Conservation (phyloP, 2,888 invertebrate species). For the Hyalella azteca region DNA sequence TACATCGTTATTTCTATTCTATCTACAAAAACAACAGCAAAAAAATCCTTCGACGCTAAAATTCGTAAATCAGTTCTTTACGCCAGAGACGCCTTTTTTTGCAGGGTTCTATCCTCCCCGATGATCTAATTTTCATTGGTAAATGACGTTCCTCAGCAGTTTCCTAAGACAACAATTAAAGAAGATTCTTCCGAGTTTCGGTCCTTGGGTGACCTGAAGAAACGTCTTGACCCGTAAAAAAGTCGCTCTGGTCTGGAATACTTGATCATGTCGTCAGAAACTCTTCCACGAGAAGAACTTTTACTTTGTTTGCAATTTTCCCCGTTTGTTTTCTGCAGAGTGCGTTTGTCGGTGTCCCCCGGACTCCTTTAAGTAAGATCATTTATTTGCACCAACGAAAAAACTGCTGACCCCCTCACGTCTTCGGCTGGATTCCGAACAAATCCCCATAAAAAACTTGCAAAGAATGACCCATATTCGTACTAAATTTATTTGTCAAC, state of each 20-base stretch:
- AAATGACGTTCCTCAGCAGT: slow-evolving; percentile 37
- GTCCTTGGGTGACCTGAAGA: slow-evolving; percentile 22
- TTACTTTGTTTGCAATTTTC: slow-evolving; percentile 37
- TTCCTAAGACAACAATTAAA: slow-evolving; percentile 37
- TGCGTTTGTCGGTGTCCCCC: slow-evolving; percentile 34
- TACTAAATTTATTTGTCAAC: too few species aligned
- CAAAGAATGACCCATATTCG: slow-evolving; percentile 25
- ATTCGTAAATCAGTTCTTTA: neutral
- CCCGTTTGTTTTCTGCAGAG: slow-evolving; percentile 17
- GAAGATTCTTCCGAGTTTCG: slow-evolving; percentile 34
- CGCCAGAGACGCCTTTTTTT: neutral
- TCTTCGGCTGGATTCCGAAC: slow-evolving; percentile 16
- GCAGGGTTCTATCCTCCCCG: neutral
- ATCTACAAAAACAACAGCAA: too few species aligned
- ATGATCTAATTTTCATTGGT: slow-evolving; percentile 36
- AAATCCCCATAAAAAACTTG: slow-evolving; percentile 9
- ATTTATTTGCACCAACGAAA: slow-evolving; percentile 32
- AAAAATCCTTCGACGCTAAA: too few species aligned
- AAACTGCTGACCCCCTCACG: slow-evolving; percentile 33
- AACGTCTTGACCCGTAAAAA: slow-evolving; percentile 25
- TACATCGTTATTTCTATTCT: too few species aligned
- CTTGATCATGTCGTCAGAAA: slow-evolving; percentile 37
- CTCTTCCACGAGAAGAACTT: slow-evolving; percentile 30
- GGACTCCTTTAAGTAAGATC: slow-evolving; percentile 34
- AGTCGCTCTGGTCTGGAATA: slow-evolving; percentile 3